Evolutionary conservation across 2,113 vertebrate species (phyloP).

Genomic region (Todiramphus saurophagus): DNA sequence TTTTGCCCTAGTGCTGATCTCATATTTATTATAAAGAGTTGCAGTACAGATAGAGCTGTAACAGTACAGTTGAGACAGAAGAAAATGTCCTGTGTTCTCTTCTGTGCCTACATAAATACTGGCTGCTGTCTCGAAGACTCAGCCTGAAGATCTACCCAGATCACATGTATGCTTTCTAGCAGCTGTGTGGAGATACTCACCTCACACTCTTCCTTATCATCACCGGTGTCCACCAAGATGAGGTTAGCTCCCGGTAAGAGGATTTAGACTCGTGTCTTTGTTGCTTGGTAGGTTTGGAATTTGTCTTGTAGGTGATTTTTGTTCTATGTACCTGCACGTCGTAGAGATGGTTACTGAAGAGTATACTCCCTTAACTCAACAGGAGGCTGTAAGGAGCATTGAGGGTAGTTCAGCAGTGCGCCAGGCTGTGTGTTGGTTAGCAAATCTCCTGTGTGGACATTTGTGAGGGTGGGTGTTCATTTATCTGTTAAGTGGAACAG

Average conservation of each 20-base stretch:
- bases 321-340: rapidly evolving
- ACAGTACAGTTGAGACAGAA: neutral
- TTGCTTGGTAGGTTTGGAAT: neutral
- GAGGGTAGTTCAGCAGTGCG: neutral
- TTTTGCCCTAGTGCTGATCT: neutral
- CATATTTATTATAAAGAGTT: neutral
- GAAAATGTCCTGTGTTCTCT: neutral
- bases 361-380: rapidly evolving
- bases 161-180: neutral
- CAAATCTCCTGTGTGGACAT: neutral
- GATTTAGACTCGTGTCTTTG: neutral
- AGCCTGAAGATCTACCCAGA: neutral
- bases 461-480: neutral
- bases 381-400: neutral
- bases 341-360: neutral
- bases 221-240: neutral
- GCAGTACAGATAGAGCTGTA: neutral
- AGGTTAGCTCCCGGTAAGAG: neutral
- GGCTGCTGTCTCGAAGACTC: neutral
- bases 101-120: neutral
- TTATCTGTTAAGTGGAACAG: neutral
- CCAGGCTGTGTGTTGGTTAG: neutral
- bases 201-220: neutral
- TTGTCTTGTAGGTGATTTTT: neutral
- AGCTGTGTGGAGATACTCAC: neutral